phyloP scores from a whole-genome alignment of 1,140 invertebrate genomes.

The Lysiphlebus fabarum region DNA sequence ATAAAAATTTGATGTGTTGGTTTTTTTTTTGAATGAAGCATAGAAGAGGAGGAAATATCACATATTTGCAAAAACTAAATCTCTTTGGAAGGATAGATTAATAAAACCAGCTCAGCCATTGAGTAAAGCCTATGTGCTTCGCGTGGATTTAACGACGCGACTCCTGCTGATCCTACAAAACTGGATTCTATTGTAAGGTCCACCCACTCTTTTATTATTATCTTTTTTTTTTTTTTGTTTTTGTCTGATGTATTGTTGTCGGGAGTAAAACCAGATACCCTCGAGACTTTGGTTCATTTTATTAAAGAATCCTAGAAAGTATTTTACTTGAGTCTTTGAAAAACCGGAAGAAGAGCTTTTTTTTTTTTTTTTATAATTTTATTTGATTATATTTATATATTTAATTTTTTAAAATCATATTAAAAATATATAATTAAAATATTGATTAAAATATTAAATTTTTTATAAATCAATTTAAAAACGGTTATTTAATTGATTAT shows the following conservation, averaged over 20 bases:
- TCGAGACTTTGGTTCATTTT: too few relatives aligned
- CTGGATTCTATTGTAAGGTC: conserved; percentile 26
- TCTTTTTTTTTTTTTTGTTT: too few relatives aligned
- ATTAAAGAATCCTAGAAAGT: too few relatives aligned
- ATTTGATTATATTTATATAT: too few relatives aligned
- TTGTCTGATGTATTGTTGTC: too few relatives aligned
- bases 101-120: conserved; percentile 53
- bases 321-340: too few relatives aligned
- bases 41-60: conserved; percentile 29
- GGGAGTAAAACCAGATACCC: too few relatives aligned
- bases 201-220: neutral
- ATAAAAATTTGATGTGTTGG: neutral
- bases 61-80: conserved; percentile 39
- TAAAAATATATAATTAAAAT: too few relatives aligned
- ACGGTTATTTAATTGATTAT: neutral
- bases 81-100: conserved; percentile 47
- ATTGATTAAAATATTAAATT: neutral
- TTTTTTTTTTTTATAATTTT: too few relatives aligned
- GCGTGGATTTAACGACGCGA: conserved; percentile 41
- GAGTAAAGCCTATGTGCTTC: conserved; percentile 33
- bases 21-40: neutral
- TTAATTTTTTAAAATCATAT: too few relatives aligned
- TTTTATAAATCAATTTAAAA: neutral
- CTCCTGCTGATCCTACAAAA: conserved; percentile 45
- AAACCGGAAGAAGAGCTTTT: too few relatives aligned